Percentiles rank a stretch among this genome's conserved stretches.
These are phyloP conservation scores for Cantharis flavilabris DNA, from an alignment of 2,888 invertebrate genomes.

Conservation along the genomic window DNA sequence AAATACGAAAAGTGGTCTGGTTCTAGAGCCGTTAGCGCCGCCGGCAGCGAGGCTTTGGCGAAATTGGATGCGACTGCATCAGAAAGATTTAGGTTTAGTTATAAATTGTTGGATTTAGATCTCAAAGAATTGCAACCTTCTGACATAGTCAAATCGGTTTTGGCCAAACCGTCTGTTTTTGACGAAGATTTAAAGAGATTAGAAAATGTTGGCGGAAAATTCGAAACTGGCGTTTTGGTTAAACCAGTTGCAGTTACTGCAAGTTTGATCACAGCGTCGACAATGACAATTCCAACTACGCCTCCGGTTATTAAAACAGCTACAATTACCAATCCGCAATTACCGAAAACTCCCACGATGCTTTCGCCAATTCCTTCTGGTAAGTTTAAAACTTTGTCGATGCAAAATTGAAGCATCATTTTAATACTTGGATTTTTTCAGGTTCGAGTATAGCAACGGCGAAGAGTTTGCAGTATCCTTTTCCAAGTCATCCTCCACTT, in stretches of 20 bases:
- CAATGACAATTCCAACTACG: conserved; percentile 30
- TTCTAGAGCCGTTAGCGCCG: conserved; percentile 64
- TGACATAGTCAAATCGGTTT: conserved; percentile 88
- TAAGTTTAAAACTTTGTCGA: conserved; percentile 39
- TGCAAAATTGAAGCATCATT: conserved; percentile 36
- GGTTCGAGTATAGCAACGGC: conserved; percentile 47
- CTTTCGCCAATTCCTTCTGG: conserved; percentile 50
- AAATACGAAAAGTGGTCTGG: conserved; percentile 91
- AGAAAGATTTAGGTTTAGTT: conserved; percentile 65
- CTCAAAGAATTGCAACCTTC: conserved; percentile 85
- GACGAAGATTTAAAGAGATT: conserved; percentile 94
- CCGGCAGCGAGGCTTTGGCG: conserved; percentile 59
- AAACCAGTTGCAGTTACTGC: conserved; percentile 36
- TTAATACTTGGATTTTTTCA: not conserved
- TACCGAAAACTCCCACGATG: conserved; percentile 51
- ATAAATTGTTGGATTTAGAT: conserved; percentile 79
- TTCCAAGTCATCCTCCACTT: conserved; percentile 75
- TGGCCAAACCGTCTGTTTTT: conserved; percentile 92
- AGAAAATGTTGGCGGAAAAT: conserved; percentile 83
- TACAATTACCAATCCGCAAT: conserved; percentile 33
- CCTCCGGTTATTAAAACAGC: conserved; percentile 40
- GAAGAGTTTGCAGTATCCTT: conserved; percentile 75
- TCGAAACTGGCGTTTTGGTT: conserved; percentile 61
- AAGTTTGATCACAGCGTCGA: conserved; percentile 12
- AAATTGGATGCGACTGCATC: conserved; percentile 59